Base-by-base conservation (phyloP, 1,140 invertebrate species). In the Conus ventricosus region DNA sequence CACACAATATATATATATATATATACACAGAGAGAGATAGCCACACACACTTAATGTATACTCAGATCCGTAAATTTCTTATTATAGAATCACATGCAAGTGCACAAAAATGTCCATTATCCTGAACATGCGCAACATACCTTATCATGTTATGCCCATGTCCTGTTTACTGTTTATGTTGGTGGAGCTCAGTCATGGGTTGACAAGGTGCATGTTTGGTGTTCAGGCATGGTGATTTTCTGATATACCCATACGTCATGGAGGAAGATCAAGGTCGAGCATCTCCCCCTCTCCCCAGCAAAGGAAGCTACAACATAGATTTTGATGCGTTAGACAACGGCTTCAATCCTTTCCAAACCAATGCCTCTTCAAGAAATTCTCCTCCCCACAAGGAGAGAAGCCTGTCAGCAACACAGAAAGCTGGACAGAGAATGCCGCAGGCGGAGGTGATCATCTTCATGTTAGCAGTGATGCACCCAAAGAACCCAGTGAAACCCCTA, bases 291-390 rank as follows among this genome's bases (percentile, higher is more conserved):
- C 80, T 51, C 11, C 1, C 13, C 1, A 39, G 25, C 76, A 54
- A 20, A 55, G 80, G 80, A 20, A 11, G 51, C 80, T 81, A 81
- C 80, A 81, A 81, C 80, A 81, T 81, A 53, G 80, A 81, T 23
- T 81, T 81, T 81, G 80, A 81, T 23, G 80, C 80, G 5, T 20
- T 81, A 53, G 80, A 81, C 23, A 51, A 81, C 51, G 17, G 39
- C 7, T 81, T 54, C 54, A 81, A 81, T 51, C 80, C 80, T 20
- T 81, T 81, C 23, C 15, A 13, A 5, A 81, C 13, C 8, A 55
- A 81, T 1, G 55, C 6, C 11, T 11, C 51, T 17, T 5, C 55
- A 8, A 17, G 39, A 17, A 17, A 55, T 13, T 81, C 80, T 17
- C 80, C 80, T 20, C 80, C 80, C 80, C 51, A 20, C 5, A 6